Evolutionary conservation across 1,140 invertebrate genomes (phyloP).

Genomic region (Drosophila persimilis): DNA sequence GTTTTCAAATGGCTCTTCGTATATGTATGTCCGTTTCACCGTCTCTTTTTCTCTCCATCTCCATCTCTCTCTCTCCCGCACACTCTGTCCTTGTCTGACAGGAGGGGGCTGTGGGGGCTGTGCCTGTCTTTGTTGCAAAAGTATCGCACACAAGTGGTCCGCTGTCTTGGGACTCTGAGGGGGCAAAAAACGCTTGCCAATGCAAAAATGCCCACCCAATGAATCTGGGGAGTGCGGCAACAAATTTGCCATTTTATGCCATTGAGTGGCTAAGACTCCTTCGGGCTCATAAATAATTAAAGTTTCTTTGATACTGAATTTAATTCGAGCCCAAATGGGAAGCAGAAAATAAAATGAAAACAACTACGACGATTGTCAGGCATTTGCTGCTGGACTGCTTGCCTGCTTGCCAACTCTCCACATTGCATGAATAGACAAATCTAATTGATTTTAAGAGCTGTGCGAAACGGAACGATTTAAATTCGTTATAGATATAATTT

Average conservation of each 20-base stretch:
- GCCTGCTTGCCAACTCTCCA: no score
- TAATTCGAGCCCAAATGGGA: slow-evolving; percentile 20
- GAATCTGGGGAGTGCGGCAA: slow-evolving; percentile 27
- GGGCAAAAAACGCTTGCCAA: slow-evolving; percentile 43
- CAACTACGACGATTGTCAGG: neutral
- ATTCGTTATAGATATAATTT: no score
- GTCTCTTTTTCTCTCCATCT: neutral
- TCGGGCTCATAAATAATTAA: slow-evolving; percentile 42
- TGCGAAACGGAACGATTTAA: no score
- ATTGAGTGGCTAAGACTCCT: slow-evolving; percentile 37
- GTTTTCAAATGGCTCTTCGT: slow-evolving; percentile 75
- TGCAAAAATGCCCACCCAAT: slow-evolving; percentile 43
- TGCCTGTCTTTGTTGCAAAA: slow-evolving; percentile 46
- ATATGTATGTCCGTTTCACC: slow-evolving; percentile 46
- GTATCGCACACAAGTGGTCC: slow-evolving; percentile 57
- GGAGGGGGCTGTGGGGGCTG: neutral
- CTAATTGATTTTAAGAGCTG: no score
- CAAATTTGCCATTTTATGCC: slow-evolving; percentile 68
- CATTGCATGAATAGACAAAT: no score
- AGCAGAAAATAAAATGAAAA: neutral
- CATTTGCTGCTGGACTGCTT: no score
- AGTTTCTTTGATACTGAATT: slow-evolving; percentile 21
- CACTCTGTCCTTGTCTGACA: neutral
- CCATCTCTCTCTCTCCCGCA: no score
- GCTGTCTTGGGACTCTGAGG: slow-evolving; percentile 2